Conservation (phyloP, 1,140 invertebrate species). For the Drosophila repletoides region DNA sequence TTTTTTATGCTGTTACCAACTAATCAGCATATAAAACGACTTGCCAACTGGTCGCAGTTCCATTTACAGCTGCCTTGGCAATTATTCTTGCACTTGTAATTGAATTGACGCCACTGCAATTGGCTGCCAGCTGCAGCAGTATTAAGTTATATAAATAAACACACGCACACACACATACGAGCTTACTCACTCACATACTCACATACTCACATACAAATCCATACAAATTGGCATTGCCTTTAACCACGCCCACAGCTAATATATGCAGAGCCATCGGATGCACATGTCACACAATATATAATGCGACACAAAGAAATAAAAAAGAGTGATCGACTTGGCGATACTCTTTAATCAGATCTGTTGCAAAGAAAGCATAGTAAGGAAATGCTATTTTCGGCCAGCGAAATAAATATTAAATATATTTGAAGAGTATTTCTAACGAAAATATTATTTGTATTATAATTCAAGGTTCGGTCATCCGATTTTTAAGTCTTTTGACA, state of each 20-base stretch:
- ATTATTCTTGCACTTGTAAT: conserved; percentile 64
- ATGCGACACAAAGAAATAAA: conserved; percentile 1
- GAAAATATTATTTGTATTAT: too few relatives aligned
- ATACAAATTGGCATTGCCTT: not conserved
- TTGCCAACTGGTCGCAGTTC: conserved; percentile 43
- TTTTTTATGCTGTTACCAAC: conserved; percentile 4
- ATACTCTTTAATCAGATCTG: too few relatives aligned
- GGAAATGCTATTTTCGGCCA: too few relatives aligned
- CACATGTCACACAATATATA: not conserved
- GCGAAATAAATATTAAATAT: too few relatives aligned
- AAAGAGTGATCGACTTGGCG: too few relatives aligned
- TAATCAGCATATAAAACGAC: conserved; percentile 39
- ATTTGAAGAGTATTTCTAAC: too few relatives aligned
- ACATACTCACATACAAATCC: not conserved
- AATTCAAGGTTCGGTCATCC: too few relatives aligned
- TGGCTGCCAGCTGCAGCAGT: conserved; percentile 19
- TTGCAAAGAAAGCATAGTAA: too few relatives aligned
- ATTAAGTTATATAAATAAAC: not conserved
- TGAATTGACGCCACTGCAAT: conserved; percentile 61
- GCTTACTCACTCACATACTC: not conserved
- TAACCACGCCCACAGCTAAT: not conserved
- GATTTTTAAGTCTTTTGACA: too few relatives aligned
- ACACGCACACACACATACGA: not conserved
- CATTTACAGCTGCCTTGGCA: conserved; percentile 49
- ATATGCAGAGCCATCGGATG: not conserved